Conservation (phyloP, 2,888 invertebrate species). For the Diploptera punctata region DNA sequence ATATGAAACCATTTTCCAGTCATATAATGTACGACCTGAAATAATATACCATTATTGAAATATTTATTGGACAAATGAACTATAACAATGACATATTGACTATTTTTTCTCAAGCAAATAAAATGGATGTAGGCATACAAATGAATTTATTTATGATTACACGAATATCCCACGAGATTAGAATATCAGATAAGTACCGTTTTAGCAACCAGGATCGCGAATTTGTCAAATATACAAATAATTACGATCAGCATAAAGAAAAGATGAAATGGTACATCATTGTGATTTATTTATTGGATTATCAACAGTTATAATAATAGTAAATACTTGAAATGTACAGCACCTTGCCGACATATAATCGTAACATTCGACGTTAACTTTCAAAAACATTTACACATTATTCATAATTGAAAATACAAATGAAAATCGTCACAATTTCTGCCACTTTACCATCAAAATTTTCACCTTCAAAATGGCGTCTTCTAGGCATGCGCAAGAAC, state of each 20-base stretch:
- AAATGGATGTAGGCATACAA: neutral
- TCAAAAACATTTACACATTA: neutral
- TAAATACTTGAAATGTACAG: neutral
- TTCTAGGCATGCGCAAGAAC: conserved; percentile 59
- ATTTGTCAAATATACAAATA: neutral
- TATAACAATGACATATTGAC: conserved; percentile 7
- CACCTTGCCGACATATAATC: neutral
- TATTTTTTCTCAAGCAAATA: neutral
- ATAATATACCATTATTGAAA: neutral
- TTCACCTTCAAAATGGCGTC: conserved; percentile 67
- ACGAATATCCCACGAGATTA: neutral
- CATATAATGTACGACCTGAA: conserved; percentile 22
- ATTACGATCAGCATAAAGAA: conserved; percentile 3
- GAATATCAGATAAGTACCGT: neutral
- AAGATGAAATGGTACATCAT: conserved; percentile 9
- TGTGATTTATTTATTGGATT: neutral
- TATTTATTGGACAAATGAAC: neutral
- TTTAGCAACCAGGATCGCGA: neutral
- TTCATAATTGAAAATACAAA: conserved; percentile 21
- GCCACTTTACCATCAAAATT: conserved; percentile 65
- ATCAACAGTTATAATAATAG: neutral
- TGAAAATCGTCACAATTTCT: conserved; percentile 44
- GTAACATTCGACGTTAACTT: neutral
- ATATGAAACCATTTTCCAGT: conserved; percentile 16
- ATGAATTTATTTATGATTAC: neutral